phyloP scores from a whole-genome alignment of 1,140 invertebrate species.

The Hetaerina americana region DNA sequence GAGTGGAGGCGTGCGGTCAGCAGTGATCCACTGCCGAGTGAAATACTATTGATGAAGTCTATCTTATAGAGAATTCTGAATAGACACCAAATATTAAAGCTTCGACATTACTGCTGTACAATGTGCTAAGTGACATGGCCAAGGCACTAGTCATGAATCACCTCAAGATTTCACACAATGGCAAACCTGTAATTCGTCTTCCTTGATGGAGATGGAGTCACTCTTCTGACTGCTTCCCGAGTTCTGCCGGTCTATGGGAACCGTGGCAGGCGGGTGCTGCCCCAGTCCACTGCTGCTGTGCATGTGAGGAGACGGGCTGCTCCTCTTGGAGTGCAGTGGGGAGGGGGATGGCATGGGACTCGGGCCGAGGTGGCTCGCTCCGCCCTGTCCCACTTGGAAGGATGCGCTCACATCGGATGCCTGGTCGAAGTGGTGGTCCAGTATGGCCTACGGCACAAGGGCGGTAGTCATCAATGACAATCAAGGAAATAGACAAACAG shows the following conservation, averaged over 20 bases:
- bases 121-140: no score
- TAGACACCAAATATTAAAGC: no score
- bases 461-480: no score
- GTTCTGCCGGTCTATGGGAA: conserved; percentile 33
- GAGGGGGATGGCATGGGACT: neutral
- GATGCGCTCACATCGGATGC: neutral
- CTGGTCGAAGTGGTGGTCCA: conserved; percentile 23
- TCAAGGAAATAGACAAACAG: no score
- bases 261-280: conserved; percentile 25
- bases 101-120: no score
- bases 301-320: neutral
- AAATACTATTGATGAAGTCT: no score
- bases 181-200: neutral
- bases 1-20: no score
- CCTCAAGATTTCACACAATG: no score
- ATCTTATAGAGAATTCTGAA: no score
- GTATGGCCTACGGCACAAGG: conserved; percentile 20
- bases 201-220: conserved; percentile 19
- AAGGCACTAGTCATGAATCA: no score
- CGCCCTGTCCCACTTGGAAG: neutral
- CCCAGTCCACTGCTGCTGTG: neutral
- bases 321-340: neutral
- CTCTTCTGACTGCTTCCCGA: conserved; percentile 45
- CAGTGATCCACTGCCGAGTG: no score
- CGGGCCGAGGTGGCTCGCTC: neutral